Percentiles rank a stretch among this genome's conserved stretches.
Evolutionary conservation across 1,140 invertebrate genomes (phyloP).

Genomic region (Neomicropteryx cornuta): DNA sequence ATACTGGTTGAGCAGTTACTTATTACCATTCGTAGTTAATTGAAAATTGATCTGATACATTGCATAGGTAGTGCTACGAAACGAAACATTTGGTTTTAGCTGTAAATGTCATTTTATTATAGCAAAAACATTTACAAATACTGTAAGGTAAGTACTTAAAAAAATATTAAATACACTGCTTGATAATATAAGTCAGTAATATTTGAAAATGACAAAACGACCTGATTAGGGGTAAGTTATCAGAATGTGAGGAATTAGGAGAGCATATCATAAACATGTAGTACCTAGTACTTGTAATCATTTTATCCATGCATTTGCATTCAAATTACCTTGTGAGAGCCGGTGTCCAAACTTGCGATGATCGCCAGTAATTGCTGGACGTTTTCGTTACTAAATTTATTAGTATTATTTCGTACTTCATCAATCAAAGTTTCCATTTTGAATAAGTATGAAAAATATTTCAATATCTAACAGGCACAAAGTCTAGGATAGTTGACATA

Average conservation of each 20-base stretch:
- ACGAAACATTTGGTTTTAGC: not conserved
- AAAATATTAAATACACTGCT: not conserved
- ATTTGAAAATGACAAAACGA: not conserved
- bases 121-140: not conserved
- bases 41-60: not conserved
- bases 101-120: not conserved
- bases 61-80: not conserved
- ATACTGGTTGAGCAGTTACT: no score
- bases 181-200: not conserved
- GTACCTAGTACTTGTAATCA: no score
- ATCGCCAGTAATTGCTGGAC: no score
- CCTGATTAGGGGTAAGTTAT: not conserved
- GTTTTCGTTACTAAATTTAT: no score
- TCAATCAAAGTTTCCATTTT: not conserved
- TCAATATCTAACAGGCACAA: not conserved
- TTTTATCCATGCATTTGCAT: no score
- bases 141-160: not conserved
- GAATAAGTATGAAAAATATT: not conserved
- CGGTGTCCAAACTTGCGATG: no score
- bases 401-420: no score
- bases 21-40: no score
- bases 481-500: not conserved
- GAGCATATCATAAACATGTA: not conserved
- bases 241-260: not conserved
- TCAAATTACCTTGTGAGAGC: no score